A percentile compares a stretch with the other conserved stretches of the same genome.
These are phyloP conservation scores for Mugil cephalus DNA, from an alignment of 2,113 vertebrate genomes.

Conservation along the genomic window DNA sequence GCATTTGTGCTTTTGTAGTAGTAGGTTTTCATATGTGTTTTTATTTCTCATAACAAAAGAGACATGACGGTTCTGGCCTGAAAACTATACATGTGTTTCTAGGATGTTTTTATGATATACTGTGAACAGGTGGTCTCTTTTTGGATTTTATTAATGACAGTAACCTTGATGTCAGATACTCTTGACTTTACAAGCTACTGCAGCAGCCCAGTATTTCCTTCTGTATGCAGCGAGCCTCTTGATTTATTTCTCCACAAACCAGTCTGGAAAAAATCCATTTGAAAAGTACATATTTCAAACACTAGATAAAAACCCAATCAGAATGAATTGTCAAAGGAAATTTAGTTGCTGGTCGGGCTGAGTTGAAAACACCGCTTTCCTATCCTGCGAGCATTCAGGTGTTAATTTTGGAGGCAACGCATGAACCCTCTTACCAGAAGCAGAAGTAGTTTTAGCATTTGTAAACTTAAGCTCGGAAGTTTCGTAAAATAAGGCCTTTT, in stretches of 20 bases:
- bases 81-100: neutral
- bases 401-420: neutral
- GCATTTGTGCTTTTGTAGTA: neutral
- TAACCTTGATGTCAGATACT: neutral
- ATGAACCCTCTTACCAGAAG: neutral
- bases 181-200: constrained; percentile 18
- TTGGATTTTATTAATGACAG: neutral
- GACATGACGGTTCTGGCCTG: neutral
- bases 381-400: neutral
- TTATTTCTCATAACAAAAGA: neutral
- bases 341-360: neutral
- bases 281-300: constrained; percentile 45
- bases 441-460: no score
- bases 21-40: neutral
- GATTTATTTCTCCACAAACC: constrained; percentile 21
- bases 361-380: constrained; percentile 22
- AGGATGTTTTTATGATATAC: no score
- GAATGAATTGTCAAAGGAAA: constrained; percentile 16
- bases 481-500: neutral
- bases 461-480: no score
- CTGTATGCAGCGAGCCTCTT: constrained; percentile 4
- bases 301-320: constrained; percentile 47
- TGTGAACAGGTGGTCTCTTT: neutral
- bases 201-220: neutral
- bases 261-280: constrained; percentile 10